Evolutionary conservation across 2,797 vertebrate genomes (phyloP).

Genomic region (Pitangus sulphuratus): DNA sequence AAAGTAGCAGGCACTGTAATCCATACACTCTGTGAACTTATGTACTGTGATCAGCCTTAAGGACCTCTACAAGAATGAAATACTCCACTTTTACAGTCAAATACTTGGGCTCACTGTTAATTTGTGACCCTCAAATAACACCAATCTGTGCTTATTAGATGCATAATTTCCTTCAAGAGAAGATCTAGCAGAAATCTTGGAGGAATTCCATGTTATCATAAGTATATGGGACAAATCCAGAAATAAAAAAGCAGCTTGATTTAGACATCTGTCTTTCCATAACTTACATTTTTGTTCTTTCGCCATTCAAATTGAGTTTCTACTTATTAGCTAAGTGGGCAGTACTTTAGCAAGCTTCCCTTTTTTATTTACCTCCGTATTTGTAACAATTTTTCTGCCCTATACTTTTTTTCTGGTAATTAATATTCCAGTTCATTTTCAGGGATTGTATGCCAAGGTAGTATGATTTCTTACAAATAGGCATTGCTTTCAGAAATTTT

Average conservation of each 20-base stretch:
- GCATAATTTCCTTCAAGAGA: background rate
- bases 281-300: background rate
- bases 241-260: background rate
- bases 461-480: background rate
- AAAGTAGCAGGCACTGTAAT: background rate
- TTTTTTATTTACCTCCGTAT: background rate
- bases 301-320: background rate
- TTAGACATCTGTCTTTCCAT: background rate
- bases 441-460: background rate
- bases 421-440: background rate
- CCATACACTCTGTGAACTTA: background rate
- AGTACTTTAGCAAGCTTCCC: background rate
- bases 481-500: background rate
- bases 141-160: background rate
- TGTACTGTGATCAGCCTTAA: rapidly evolving
- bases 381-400: background rate
- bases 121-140: background rate
- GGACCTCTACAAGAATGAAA: background rate
- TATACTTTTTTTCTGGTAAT: background rate
- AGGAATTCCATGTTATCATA: background rate
- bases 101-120: background rate
- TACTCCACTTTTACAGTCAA: background rate
- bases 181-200: background rate
- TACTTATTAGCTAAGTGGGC: background rate
- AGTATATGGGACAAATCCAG: background rate